Base-by-base conservation (phyloP, 2,113 vertebrate species). In the Nipponia nippon region DNA sequence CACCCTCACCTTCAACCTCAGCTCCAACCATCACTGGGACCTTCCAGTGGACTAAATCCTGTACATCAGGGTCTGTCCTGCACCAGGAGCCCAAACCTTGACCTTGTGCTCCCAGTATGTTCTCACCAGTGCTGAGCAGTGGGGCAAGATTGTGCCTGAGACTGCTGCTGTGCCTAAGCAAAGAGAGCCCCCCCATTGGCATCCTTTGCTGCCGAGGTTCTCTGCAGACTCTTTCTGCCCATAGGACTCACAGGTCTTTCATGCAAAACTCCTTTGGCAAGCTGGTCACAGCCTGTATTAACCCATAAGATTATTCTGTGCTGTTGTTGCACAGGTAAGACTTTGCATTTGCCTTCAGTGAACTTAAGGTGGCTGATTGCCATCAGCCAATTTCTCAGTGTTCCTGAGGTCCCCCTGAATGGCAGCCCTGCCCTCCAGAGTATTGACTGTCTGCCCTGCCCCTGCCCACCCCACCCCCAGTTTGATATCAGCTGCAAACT, bases 391-490 rank as follows among this genome's bases (percentile, higher is more conserved):
- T 52, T 53, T 70, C 44, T 91, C 30, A 29, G 0, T 26, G 34
- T 80, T 62, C 18, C 42, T 18, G 42, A 70, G 12, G 18, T 63
- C 3, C 4, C 32, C 29, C 10, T 69, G 36, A 79, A 62, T 4
- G 17, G 12, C 29, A 83, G 23, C 22, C 26, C 15, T 61, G 32
- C 34, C 16, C 20, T 58, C 18, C 52, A 25, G 19, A 16, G 12
- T 29, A 20, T 16, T 30, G 16, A 52, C 16, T 55, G 13, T 25
- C 8, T 13, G 3, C 23, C 12, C 49, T 44, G 19, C 46, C 46
- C 3, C 10, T 2, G 1, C 14, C 22, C 7, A 36, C 20, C 16
- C 22, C 11, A 30, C 20, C 2, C 20, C 10, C 14, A 13, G 10
- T 44, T 30, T 50, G 27, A 15, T 36, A 44, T 18, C 34, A 79